These are phyloP conservation scores for Dynastes hyllus DNA, from an alignment of 2,888 invertebrate species.

Conservation along the genomic window DNA sequence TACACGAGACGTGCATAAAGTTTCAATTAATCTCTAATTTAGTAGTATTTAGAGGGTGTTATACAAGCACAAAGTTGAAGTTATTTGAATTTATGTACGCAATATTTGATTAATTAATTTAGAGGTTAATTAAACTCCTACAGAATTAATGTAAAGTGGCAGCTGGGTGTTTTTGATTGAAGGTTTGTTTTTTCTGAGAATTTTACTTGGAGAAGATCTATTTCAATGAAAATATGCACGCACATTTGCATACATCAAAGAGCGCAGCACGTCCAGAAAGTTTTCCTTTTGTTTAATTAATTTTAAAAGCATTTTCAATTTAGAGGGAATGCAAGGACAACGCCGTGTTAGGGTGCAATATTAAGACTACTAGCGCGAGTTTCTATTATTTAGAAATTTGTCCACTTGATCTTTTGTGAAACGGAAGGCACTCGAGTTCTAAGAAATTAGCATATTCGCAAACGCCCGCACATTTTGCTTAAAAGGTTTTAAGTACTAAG, in stretches of 20 bases:
- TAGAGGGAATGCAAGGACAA: conserved; percentile 34
- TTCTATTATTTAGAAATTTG: conserved; percentile 38
- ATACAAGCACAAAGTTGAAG: too few relatives aligned
- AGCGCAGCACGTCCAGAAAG: neutral
- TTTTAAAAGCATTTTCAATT: conserved; percentile 42
- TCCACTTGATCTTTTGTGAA: conserved; percentile 33
- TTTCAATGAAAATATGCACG: conserved; percentile 8
- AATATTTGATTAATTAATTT: too few relatives aligned
- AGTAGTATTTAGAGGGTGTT: too few relatives aligned
- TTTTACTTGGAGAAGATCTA: conserved; percentile 1
- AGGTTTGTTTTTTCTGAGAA: neutral
- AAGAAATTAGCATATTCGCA: conserved; percentile 38
- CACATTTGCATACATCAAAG: conserved; percentile 32
- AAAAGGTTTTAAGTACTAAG: conserved; percentile 40
- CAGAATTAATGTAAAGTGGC: too few relatives aligned
- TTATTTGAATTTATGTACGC: too few relatives aligned
- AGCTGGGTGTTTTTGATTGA: neutral
- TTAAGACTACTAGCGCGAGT: conserved; percentile 32
- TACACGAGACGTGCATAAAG: too few relatives aligned
- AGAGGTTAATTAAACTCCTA: too few relatives aligned
- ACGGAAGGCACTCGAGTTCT: conserved; percentile 12
- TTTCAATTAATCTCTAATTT: too few relatives aligned
- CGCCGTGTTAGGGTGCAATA: conserved; percentile 21
- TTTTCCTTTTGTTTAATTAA: conserved; percentile 39
- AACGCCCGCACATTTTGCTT: conserved; percentile 20